Conservation (phyloP, 1,140 invertebrate genomes). For the Dendroctonus ponderosae region DNA sequence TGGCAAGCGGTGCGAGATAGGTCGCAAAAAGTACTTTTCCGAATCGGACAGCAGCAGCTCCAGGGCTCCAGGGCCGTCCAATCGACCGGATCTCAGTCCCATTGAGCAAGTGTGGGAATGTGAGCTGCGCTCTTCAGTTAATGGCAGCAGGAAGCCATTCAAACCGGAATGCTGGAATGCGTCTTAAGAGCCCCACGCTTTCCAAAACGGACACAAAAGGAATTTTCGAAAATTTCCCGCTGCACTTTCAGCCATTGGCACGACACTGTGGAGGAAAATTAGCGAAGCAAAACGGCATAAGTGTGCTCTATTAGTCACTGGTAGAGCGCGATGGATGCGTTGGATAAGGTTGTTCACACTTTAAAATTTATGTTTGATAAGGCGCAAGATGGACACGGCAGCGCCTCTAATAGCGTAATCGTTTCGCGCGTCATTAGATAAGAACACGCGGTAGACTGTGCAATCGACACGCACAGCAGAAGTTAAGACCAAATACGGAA, state of each 20-base stretch:
- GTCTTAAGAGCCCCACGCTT: too few relatives aligned
- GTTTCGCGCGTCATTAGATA: conserved; percentile 24
- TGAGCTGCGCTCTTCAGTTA: too few relatives aligned
- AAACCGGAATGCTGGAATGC: too few relatives aligned
- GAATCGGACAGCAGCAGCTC: too few relatives aligned
- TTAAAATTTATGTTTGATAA: conserved; percentile 30
- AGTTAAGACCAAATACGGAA: too few relatives aligned
- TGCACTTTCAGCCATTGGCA: too few relatives aligned
- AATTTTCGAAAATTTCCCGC: too few relatives aligned
- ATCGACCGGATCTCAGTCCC: too few relatives aligned
- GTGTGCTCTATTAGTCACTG: conserved; percentile 13
- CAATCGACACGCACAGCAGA: background rate
- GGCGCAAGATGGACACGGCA: conserved; percentile 4
- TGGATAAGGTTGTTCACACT: conserved; percentile 31
- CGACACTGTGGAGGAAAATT: background rate
- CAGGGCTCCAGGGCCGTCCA: too few relatives aligned
- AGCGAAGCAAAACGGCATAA: conserved; percentile 7
- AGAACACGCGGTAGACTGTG: conserved; percentile 16
- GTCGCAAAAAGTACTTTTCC: background rate
- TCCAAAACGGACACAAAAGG: background rate
- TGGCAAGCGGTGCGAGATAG: conserved; percentile 15
- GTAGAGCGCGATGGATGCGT: conserved; percentile 7
- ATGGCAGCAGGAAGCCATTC: too few relatives aligned
- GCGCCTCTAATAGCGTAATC: conserved; percentile 17
- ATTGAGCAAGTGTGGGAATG: too few relatives aligned